A percentile compares a stretch with the other conserved stretches of the same genome.
Conservation (phyloP, 30 jellyfish, hydroid and myxozoan genomes). For the Aurelia sp. region DNA sequence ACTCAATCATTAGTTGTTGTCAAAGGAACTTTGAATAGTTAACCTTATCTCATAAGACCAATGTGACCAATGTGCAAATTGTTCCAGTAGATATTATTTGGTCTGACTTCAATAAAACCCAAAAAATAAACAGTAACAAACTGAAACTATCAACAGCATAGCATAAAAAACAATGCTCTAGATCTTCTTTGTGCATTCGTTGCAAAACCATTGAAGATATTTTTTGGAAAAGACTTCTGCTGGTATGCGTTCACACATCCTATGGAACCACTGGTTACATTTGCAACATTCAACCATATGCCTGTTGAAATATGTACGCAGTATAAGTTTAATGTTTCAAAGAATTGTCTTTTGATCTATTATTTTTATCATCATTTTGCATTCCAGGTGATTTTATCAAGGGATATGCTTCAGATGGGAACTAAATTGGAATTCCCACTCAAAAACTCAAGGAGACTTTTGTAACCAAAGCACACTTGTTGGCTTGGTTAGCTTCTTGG, state of each 20-base stretch:
- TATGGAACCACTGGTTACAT: slow-evolving; percentile 49
- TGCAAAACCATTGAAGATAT: slow-evolving; percentile 19
- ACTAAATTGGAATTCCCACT: no score
- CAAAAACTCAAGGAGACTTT: no score
- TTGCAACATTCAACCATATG: slow-evolving; percentile 55
- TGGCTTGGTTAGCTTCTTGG: no score
- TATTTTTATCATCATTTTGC: neutral
- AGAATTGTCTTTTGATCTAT: neutral
- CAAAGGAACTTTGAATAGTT: no score
- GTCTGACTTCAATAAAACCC: no score
- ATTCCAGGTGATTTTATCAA: neutral
- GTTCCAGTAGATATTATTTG: no score
- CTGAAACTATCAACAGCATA: neutral
- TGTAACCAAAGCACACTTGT: no score
- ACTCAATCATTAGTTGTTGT: no score
- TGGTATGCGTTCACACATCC: slow-evolving; percentile 50
- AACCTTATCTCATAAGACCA: no score
- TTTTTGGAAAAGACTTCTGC: slow-evolving; percentile 5
- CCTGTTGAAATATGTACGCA: slow-evolving; percentile 17
- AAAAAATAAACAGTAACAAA: neutral
- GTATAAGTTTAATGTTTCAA: neutral
- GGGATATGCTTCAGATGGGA: neutral
- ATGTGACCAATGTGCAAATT: no score
- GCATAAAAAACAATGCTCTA: neutral
- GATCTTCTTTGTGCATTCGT: slow-evolving; percentile 16